Base-by-base conservation (phyloP, 2,888 invertebrate genomes). In the Hirtodrosophila confusa region DNA sequence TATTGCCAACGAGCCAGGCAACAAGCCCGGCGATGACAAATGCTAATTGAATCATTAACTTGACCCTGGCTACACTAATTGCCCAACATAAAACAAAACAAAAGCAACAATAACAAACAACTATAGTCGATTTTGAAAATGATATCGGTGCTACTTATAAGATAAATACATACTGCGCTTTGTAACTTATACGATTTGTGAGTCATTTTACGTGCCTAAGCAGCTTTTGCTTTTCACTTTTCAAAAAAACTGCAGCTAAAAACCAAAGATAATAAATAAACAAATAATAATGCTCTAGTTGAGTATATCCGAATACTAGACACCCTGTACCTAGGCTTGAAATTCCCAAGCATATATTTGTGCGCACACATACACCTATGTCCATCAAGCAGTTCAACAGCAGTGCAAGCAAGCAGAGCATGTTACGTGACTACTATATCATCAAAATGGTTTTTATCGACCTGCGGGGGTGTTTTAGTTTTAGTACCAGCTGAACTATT, bases 1-100 rank as follows among this genome's bases (percentile, higher is more conserved):
- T 49, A 40, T 48, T 64, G 69, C 63, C 51, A 56, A 51, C 63
- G 17, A 53, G 67, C 36, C 60, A 36, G 45, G 24, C 47, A 58
- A 36, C 51, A n/a, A 39, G 6, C 12, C 36, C 36, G n/a, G 64
- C 53, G 84, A 80, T 82, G 82, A 84, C 84, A 82, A 82, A 82
- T 82, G 82, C 79, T 82, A 82, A 82, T 82, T 82, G 84, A 82
- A 82, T 82, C 84, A 82, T 82, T 82, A 79, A 80, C 77, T 62
- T 82, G 84, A 82, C 82, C 82, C 82, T 82, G 82, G 50, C 43
- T 53, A 56, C n/a, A 64, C 71, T 80, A 80, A 80, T 80, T 83
- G 83, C 66, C 78, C 78, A 83, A 80, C 82, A 80, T 80, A 70
- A 80, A 79, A 74, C 69, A 54, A 56, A 62, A 66, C 53, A 66